Evolutionary conservation across 2,797 vertebrate genomes (phyloP), one percentile per base, ranked within the genome.

Genomic region (Acanthurus tractus): DNA sequence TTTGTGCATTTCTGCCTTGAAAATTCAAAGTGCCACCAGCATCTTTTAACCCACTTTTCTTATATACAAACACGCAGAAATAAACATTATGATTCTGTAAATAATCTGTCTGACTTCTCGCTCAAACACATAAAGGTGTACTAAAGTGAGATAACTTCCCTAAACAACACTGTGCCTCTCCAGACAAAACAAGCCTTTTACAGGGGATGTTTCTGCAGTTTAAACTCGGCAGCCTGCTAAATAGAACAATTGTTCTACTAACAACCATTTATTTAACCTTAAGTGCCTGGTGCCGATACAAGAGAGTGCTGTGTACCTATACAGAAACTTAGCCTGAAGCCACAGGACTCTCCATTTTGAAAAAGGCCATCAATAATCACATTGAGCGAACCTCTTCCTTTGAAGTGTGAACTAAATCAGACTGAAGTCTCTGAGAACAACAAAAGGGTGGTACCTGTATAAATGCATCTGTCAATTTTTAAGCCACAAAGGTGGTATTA

Each of bases 341-440:
- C 59, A 85, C 74, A 29, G 57, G 22, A 52, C 52, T 69, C 64
- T 79, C 62, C 86, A 15, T 55, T 70, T 89, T 85, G 79, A 87
- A 87, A 85, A 68, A 50, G 70, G 57, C 69, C 74, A 83, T 87
- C 78, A 61, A 78, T 78, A 83, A 87, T 85, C 80, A 74, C 80
- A 85, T 52, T 65, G 78, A 61, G 76, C 57, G 75, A 79, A 86
- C 55, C 61, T 73, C 74, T 68, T 65, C 52, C 79, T 83, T 85
- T 87, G 76, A 89, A 85, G 77, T 74, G 70, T 4, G 62, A 90
- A 87, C 71, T 92, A 89, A 91, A 93, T 92, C 86, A 88, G 79
- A 46, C 70, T 70, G 70, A 79, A 76, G 79, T 80, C 63, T 79
- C 77, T 14, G 67, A 57, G 50, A 89, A 89, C 70, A 89, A 84